A percentile compares a stretch with the other conserved stretches of the same genome.
phyloP scores from a whole-genome alignment of 2,888 invertebrate species.

The Apotomis betuletana region DNA sequence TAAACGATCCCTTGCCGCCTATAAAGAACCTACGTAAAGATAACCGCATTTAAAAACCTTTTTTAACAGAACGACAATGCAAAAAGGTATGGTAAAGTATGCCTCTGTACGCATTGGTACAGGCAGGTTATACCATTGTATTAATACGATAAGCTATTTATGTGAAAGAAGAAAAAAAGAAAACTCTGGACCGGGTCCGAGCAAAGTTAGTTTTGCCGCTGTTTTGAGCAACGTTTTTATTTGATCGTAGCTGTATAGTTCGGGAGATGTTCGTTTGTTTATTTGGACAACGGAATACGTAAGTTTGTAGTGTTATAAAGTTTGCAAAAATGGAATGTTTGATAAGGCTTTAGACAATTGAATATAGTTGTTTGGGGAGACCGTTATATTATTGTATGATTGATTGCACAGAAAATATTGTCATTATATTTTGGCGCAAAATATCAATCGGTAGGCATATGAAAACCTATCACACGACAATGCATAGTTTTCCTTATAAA shows the following conservation, averaged over 20 bases:
- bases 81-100: conserved; percentile 39
- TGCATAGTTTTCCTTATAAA: no score
- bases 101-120: conserved; percentile 35
- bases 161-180: conserved; percentile 34
- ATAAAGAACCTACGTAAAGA: conserved; percentile 29
- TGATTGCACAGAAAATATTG: no score
- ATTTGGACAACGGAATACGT: conserved; percentile 17
- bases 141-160: conserved; percentile 40
- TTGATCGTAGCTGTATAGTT: conserved; percentile 5
- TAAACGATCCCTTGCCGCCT: conserved; percentile 15
- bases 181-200: conserved; percentile 24
- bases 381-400: no score
- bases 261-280: conserved; percentile 18
- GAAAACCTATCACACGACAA: no score
- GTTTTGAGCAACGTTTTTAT: conserved; percentile 7
- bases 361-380: not conserved
- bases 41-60: conserved; percentile 25
- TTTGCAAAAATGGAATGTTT: conserved; percentile 7
- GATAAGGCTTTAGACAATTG: not conserved
- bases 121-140: conserved; percentile 41
- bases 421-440: no score
- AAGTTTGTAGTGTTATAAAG: conserved; percentile 28
- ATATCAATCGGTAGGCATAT: no score
- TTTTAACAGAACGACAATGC: conserved; percentile 32
- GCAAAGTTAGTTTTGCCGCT: conserved; percentile 27